Base-by-base conservation (phyloP, 2,888 invertebrate genomes). In the Coelinius sp. region DNA sequence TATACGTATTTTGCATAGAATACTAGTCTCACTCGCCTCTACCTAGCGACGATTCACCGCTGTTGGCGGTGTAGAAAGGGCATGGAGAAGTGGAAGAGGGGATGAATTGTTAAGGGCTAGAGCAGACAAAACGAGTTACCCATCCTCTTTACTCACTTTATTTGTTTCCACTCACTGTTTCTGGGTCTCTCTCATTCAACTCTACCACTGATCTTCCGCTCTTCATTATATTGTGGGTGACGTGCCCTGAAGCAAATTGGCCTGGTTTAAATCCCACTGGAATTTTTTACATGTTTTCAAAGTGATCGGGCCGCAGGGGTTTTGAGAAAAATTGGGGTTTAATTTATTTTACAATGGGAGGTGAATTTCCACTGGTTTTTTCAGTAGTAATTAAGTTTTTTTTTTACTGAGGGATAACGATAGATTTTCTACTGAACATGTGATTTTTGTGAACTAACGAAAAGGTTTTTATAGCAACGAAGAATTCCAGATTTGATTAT, bases 1-100 rank as follows among this genome's bases (percentile, higher is more conserved):
- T 46, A n/a, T n/a, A n/a, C 52, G 67, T 75, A 71, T 75, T 75
- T 75, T 75, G 71, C 73, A 76, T 75, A 65, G 66, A 76, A 74
- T 75, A 73, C 62, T 71, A 59, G 69, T 75, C 64, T 63, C 71
- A 44, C 66, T 53, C 70, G 12, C 65, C 49, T 67, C 65, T 14
- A 27, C 27, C 65, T 53, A 31, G 27, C 64, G 56, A 38, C 67
- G 38, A 35, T 70, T 20, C 41, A 49, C 31, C 59, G 35, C 52
- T 64, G 41, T 35, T 70, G 56, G 25, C 56, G 52, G n/a, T 68
- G 20, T 27, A 5, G n/a, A 24, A 68, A 31, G 38, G 49, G 56
- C n/a, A 59, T 56, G 38, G 59, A 68, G 56, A 27, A 31, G 64
- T 10, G 59, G 6, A n/a, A 59, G 24, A 65, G 49, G 65, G 70